Percentiles rank a stretch among this genome's conserved stretches.
Conservation (phyloP, 2,888 invertebrate genomes). For the Busseola fusca region DNA sequence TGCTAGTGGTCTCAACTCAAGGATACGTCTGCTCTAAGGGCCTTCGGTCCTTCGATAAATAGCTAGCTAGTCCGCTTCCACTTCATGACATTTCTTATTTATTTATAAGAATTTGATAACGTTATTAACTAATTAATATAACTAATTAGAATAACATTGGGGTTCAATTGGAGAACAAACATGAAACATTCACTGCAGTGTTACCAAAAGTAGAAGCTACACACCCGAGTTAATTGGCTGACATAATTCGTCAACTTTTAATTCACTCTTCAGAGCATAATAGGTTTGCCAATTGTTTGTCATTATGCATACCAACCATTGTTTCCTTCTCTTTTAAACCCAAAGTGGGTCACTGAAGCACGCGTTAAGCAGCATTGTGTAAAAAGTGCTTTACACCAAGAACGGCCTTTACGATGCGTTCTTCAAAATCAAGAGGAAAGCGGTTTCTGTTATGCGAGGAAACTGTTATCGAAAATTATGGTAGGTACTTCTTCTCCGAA, state of each 20-base stretch:
- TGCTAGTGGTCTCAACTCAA: background rate
- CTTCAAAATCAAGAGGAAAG: slow-evolving; percentile 59
- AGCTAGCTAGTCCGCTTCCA: background rate
- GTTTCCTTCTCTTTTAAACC: slow-evolving; percentile 35
- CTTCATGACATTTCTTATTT: background rate
- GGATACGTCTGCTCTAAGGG: background rate
- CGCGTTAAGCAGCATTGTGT: slow-evolving; percentile 37
- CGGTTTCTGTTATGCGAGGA: slow-evolving; percentile 68
- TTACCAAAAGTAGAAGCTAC: background rate
- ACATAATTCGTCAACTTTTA: slow-evolving; percentile 36
- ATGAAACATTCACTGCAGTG: slow-evolving; percentile 2
- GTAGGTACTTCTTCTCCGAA: slow-evolving; percentile 63
- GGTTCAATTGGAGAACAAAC: slow-evolving; percentile 12
- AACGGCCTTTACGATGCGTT: slow-evolving; percentile 43
- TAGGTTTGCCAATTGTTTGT: slow-evolving; percentile 30
- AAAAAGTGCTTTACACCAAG: slow-evolving; percentile 43
- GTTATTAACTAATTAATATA: background rate
- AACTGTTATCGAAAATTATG: slow-evolving; percentile 76
- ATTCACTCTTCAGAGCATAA: slow-evolving; percentile 34
- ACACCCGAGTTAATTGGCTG: slow-evolving; percentile 27
- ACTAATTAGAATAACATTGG: background rate
- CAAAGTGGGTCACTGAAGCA: slow-evolving; percentile 52
- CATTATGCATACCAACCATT: slow-evolving; percentile 37
- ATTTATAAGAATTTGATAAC: slow-evolving; percentile 8
- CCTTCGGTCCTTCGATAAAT: background rate